These are phyloP conservation scores for Brachyalestes nurse DNA, from an alignment of 2,797 vertebrate species.

Conservation along the genomic window DNA sequence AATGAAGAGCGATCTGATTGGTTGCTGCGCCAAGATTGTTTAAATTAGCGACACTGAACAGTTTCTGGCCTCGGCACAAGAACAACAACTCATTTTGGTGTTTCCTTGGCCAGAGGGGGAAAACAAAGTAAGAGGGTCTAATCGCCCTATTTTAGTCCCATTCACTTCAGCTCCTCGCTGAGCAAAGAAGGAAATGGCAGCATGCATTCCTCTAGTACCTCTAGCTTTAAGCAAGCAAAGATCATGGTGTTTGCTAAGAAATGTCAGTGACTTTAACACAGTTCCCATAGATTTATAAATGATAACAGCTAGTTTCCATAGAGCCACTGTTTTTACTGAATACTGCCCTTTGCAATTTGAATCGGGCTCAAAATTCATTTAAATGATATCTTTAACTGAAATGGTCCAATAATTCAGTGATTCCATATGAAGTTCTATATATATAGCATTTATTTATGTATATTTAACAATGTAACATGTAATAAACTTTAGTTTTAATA, in stretches of 20 bases:
- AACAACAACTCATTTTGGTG: constrained; percentile 75
- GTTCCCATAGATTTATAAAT: background rate
- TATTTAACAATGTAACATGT: too few relatives aligned
- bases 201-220: constrained; percentile 1
- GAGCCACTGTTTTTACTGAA: background rate
- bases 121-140: constrained; percentile 67
- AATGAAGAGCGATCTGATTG: constrained; percentile 53
- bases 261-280: background rate
- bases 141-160: constrained; percentile 68
- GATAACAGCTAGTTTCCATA: background rate
- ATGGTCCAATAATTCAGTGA: too few relatives aligned
- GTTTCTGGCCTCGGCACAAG: constrained; percentile 66
- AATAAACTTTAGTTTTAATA: background rate
- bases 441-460: too few relatives aligned
- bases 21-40: constrained; percentile 52
- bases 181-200: constrained; percentile 26
- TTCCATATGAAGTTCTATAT: too few relatives aligned
- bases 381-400: too few relatives aligned
- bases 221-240: background rate
- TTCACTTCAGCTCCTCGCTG: constrained; percentile 59
- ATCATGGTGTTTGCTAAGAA: background rate
- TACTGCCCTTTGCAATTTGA: too few relatives aligned
- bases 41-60: constrained; percentile 64
- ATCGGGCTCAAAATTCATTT: too few relatives aligned
- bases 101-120: constrained; percentile 71